These are phyloP conservation scores for Microcebus lehilahytsara DNA, from an alignment of 2,113 vertebrate species.

Conservation along the genomic window DNA sequence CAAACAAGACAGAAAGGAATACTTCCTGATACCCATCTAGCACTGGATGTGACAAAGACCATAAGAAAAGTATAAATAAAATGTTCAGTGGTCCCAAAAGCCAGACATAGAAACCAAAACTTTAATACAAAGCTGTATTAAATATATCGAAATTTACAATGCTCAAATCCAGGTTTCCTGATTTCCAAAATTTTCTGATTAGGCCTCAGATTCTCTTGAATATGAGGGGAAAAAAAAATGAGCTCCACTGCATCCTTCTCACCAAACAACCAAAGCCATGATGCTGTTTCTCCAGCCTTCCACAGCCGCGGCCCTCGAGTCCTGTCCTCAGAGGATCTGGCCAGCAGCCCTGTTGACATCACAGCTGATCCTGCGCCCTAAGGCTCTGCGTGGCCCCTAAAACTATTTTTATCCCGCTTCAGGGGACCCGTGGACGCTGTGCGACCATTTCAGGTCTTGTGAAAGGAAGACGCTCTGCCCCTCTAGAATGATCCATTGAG, in stretches of 20 bases:
- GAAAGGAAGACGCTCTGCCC: not conserved
- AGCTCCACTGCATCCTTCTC: not conserved
- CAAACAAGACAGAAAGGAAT: not conserved
- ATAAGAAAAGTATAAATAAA: not conserved
- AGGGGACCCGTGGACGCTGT: not conserved
- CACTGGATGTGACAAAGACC: not conserved
- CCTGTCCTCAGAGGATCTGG: not conserved
- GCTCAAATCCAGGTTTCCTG: not conserved
- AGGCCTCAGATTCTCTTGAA: not conserved
- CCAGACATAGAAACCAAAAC: not conserved
- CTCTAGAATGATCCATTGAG: not conserved
- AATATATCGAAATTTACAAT: not conserved
- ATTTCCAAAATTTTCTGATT: not conserved
- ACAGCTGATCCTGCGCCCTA: not conserved
- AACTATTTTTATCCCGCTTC: not conserved
- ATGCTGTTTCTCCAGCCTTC: not conserved
- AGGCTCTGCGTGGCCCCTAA: not conserved
- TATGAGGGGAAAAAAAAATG: not conserved
- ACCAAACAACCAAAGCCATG: not conserved
- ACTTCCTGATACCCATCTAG: not conserved
- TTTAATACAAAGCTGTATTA: not conserved
- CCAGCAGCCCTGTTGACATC: not conserved
- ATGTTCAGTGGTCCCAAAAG: not conserved
- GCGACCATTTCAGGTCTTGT: not conserved
- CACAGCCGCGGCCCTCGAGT: not conserved